phyloP scores from a whole-genome alignment of 2,888 invertebrate species.

The Lypha dubia region DNA sequence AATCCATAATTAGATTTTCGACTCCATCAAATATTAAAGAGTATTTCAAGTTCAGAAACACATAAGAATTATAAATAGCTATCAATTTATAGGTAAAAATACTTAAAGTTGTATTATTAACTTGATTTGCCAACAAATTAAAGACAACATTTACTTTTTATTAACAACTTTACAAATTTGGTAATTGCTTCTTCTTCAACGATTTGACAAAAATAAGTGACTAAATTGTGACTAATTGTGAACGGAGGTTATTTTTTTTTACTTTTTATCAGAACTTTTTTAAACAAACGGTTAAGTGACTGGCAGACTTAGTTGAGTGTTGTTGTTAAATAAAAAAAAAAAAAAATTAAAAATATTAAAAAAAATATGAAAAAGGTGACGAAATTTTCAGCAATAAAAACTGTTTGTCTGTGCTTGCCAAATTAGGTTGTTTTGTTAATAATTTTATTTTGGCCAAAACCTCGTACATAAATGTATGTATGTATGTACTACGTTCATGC shows the following conservation, averaged over 20 bases:
- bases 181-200: conserved; percentile 24
- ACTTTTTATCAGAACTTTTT: conserved; percentile 16
- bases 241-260: conserved; percentile 21
- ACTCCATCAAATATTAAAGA: conserved; percentile 8
- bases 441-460: background rate
- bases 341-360: too few relatives aligned
- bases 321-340: conserved; percentile 12
- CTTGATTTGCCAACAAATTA: conserved; percentile 31
- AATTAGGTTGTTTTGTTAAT: conserved; percentile 31
- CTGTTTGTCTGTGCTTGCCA: conserved; percentile 45
- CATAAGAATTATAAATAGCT: background rate
- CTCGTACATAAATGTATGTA: too few relatives aligned
- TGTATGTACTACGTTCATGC: too few relatives aligned
- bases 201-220: conserved; percentile 27
- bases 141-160: conserved; percentile 52
- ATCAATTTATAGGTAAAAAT: background rate
- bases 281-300: conserved; percentile 17
- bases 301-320: conserved; percentile 31
- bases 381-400: conserved; percentile 14
- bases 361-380: conserved; percentile 19
- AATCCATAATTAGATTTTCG: conserved; percentile 19
- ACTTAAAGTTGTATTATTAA: conserved; percentile 17
- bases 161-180: conserved; percentile 62
- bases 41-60: conserved; percentile 1
- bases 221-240: conserved; percentile 56